Conservation (phyloP, 2,797 vertebrate genomes). For the Enteromius unitaeniatus region DNA sequence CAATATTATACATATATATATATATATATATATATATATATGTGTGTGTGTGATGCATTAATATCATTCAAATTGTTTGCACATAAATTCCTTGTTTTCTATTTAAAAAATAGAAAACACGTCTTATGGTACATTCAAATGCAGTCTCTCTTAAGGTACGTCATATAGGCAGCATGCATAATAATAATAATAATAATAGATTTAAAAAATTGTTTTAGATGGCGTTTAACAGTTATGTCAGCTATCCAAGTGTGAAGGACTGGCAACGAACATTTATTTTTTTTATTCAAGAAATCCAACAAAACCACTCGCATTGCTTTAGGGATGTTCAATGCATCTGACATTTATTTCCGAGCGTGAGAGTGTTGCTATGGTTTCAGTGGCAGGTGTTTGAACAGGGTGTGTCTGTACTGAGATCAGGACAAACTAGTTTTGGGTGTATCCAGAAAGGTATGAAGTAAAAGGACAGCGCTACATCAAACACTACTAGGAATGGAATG, state of each 20-base stretch:
- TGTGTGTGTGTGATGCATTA: not conserved
- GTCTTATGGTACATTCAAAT: not conserved
- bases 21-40: not conserved
- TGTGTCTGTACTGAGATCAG: conserved; percentile 69
- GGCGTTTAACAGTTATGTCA: not conserved
- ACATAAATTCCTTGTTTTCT: not conserved
- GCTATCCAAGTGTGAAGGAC: not conserved
- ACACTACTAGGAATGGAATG: not conserved
- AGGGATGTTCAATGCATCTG: not conserved
- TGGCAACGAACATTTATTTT: too few species aligned
- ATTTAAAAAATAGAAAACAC: not conserved
- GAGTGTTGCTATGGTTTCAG: conserved; percentile 56
- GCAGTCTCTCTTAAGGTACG: not conserved
- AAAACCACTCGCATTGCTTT: not conserved
- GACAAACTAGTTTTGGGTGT: conserved; percentile 74
- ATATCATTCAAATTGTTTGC: not conserved
- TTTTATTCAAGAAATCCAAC: not conserved
- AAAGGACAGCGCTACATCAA: conserved; percentile 19
- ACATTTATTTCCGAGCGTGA: not conserved
- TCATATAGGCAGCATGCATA: not conserved
- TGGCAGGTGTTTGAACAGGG: conserved; percentile 71
- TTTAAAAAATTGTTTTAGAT: not conserved
- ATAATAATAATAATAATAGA: not conserved
- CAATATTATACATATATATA: not conserved
- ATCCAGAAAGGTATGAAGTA: conserved; percentile 13